These are phyloP conservation scores for Menura novaehollandiae DNA, from an alignment of 2,113 vertebrate genomes.

Conservation along the genomic window DNA sequence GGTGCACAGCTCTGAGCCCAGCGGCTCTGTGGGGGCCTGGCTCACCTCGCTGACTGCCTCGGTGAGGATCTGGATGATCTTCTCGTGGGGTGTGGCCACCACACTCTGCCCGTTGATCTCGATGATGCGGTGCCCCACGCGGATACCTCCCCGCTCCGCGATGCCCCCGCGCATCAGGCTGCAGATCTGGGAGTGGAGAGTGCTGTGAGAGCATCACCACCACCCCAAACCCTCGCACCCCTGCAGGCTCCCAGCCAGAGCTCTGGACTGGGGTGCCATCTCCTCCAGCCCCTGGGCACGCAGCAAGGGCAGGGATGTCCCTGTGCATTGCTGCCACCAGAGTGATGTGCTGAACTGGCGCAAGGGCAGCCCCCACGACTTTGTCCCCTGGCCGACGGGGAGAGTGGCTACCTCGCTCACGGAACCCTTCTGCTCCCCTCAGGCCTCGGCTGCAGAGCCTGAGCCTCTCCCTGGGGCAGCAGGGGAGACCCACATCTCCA, in stretches of 20 bases:
- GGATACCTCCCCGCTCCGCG: conserved; percentile 89
- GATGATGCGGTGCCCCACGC: conserved; percentile 95
- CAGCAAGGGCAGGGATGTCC: neutral
- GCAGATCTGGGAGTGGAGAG: conserved; percentile 80
- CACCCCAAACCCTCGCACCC: neutral
- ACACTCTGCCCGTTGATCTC: conserved; percentile 97
- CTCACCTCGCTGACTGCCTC: conserved; percentile 88
- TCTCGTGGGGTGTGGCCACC: conserved; percentile 87
- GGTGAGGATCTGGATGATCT: conserved; percentile 89
- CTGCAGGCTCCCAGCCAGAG: fast-evolving
- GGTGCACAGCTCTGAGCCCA: neutral
- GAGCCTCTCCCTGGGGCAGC: neutral
- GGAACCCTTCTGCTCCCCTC: fast-evolving
- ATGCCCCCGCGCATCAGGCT: conserved; percentile 95
- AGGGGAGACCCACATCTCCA: neutral
- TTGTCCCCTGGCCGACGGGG: fast-evolving
- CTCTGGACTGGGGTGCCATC: neutral
- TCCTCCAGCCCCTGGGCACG: fast-evolving
- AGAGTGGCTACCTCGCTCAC: neutral
- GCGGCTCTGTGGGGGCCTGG: fast-evolving
- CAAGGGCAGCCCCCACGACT: neutral
- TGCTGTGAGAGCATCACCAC: fast-evolving
- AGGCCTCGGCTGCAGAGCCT: neutral
- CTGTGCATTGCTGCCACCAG: neutral
- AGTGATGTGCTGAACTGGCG: neutral